Percentiles rank a stretch among this genome's conserved stretches.
phyloP scores from a whole-genome alignment of 2,888 invertebrate genomes.

The Ormyrus pomaceus region DNA sequence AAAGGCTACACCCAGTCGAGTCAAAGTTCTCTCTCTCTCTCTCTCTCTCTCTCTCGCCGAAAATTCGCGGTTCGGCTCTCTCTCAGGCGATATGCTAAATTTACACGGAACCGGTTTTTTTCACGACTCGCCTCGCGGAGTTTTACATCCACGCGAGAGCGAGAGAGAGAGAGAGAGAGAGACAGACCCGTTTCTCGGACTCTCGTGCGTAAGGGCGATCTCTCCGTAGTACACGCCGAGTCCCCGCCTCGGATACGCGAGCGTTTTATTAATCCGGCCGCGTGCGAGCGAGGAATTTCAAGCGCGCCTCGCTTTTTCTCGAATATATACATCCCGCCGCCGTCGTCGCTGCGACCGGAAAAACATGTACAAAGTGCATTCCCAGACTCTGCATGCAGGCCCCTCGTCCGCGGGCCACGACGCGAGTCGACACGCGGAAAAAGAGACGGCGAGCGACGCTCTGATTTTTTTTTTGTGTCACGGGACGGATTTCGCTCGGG shows the following conservation, averaged over 20 bases:
- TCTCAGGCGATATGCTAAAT: constrained; percentile 33
- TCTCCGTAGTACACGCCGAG: neutral
- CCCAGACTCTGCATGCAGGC: no score
- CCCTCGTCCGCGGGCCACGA: no score
- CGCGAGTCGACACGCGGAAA: no score
- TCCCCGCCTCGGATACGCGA: neutral
- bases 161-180: neutral
- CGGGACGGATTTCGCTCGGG: no score
- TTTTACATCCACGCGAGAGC: neutral
- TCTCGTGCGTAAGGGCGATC: neutral
- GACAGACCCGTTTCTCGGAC: constrained; percentile 11
- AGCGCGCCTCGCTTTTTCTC: constrained; percentile 2
- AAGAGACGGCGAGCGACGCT: no score
- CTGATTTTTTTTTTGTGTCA: no score
- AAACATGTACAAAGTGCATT: no score
- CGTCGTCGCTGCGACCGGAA: no score
- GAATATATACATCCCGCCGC: no score
- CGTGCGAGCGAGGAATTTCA: constrained; percentile 2
- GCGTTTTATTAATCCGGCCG: constrained; percentile 17
- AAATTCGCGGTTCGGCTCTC: constrained; percentile 5
- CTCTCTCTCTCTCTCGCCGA: neutral
- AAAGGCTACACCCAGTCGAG: neutral
- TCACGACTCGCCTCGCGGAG: neutral
- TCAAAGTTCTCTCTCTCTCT: neutral
- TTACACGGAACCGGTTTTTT: constrained; percentile 40